A percentile compares a stretch with the other conserved stretches of the same genome.
Conservation (phyloP, 2,888 invertebrate species). For the Drosophila peninsularis region DNA sequence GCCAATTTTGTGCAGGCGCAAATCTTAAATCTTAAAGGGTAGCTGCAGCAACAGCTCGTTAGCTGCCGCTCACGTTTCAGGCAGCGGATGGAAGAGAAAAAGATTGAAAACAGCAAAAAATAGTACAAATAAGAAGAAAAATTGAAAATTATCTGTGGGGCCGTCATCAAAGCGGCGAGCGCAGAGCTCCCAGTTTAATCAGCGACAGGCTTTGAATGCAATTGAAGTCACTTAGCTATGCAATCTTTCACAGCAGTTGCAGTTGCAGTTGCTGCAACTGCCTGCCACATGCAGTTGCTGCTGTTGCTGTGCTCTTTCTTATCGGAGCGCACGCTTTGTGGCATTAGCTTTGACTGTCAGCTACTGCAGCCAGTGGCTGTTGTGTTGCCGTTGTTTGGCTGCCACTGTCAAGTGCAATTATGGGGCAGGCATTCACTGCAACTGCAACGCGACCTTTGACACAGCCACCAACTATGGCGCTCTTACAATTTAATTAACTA, state of each 20-base stretch:
- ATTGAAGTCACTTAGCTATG: slow-evolving; percentile 77
- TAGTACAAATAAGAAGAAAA: slow-evolving; percentile 33
- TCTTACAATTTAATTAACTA: slow-evolving; percentile 56
- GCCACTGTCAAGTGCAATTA: slow-evolving; percentile 78
- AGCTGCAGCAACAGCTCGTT: slow-evolving; percentile 61
- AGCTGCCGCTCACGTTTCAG: slow-evolving; percentile 73
- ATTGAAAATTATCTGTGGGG: slow-evolving; percentile 73
- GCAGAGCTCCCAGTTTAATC: slow-evolving; percentile 60
- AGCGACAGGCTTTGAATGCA: slow-evolving; percentile 70
- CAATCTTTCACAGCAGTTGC: slow-evolving; percentile 68
- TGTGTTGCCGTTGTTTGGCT: slow-evolving; percentile 32
- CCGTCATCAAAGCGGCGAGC: slow-evolving; percentile 70
- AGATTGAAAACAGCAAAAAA: slow-evolving; percentile 3
- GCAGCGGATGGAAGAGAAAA: slow-evolving; percentile 12
- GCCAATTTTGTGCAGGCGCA: slow-evolving; percentile 61
- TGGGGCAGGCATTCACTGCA: slow-evolving; percentile 64
- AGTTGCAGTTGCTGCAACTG: slow-evolving; percentile 12
- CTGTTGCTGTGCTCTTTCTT: slow-evolving; percentile 18
- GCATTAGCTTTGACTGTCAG: slow-evolving; percentile 59
- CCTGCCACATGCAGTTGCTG: slow-evolving; percentile 23
- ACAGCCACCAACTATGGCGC: slow-evolving; percentile 37
- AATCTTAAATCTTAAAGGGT: slow-evolving; percentile 65
- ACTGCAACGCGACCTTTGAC: slow-evolving; percentile 63
- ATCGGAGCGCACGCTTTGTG: slow-evolving; percentile 59
- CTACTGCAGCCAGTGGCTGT: slow-evolving; percentile 44